These are phyloP conservation scores for Pycnomerus fuliginosus DNA, from an alignment of 2,888 invertebrate species.

Conservation along the genomic window DNA sequence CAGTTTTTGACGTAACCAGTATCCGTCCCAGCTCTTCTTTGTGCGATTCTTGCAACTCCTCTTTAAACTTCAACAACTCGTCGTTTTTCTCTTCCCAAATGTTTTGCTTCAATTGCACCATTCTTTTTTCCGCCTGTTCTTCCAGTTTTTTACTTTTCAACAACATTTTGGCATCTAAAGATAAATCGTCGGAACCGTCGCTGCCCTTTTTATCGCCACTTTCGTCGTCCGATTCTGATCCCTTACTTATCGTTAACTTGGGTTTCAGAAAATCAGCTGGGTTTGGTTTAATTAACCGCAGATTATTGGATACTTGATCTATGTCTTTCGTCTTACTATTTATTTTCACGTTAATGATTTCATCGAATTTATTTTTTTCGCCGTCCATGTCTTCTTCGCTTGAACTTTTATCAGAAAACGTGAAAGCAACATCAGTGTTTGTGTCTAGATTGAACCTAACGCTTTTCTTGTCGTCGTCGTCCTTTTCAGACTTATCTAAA, in stretches of 20 bases:
- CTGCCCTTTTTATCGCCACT: constrained; percentile 40
- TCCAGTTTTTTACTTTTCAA: constrained; percentile 34
- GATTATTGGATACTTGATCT: constrained; percentile 27
- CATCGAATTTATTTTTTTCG: constrained; percentile 36
- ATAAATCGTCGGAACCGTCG: constrained; percentile 20
- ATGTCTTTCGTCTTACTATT: constrained; percentile 30
- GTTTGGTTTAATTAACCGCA: constrained; percentile 59
- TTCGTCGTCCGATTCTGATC: constrained; percentile 55
- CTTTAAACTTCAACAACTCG: constrained; percentile 49
- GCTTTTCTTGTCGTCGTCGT: constrained; percentile 76
- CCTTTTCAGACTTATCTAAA: constrained; percentile 47
- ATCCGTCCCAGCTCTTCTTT: constrained; percentile 58
- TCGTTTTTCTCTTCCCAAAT: constrained; percentile 54
- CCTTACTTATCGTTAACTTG: constrained; percentile 57
- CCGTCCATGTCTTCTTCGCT: constrained; percentile 39
- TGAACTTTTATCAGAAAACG: constrained; percentile 47
- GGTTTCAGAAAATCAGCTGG: constrained; percentile 62
- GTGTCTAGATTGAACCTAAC: constrained; percentile 65
- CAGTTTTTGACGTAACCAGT: constrained; percentile 47
- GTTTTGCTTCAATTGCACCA: constrained; percentile 59
- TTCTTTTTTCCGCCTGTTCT: constrained; percentile 54
- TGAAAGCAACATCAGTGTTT: constrained; percentile 52
- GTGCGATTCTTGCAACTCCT: constrained; percentile 48
- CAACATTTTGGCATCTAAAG: constrained; percentile 29
- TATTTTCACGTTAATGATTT: constrained; percentile 42